These are phyloP conservation scores for Nyctibius grandis DNA, from an alignment of 2,797 vertebrate species.

Conservation along the genomic window DNA sequence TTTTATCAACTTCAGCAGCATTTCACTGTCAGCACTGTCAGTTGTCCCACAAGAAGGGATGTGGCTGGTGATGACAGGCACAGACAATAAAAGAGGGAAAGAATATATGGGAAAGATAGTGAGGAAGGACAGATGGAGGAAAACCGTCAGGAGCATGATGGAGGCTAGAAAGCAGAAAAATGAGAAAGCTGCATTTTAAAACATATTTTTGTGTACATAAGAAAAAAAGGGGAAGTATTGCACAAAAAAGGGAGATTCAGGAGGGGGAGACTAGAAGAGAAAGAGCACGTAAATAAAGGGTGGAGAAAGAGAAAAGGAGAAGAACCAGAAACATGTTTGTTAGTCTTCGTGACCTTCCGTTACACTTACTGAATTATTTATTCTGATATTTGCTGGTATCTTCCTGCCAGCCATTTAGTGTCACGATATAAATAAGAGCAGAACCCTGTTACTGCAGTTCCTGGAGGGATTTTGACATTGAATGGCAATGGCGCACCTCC, in stretches of 20 bases:
- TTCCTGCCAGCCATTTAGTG: constrained; percentile 35
- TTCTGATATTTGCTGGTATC: constrained; percentile 38
- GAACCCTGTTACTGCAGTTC: neutral
- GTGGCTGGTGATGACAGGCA: neutral
- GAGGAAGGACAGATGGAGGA: neutral
- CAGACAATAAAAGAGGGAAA: neutral
- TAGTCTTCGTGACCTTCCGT: neutral
- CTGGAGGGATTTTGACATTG: constrained; percentile 43
- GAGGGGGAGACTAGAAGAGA: neutral
- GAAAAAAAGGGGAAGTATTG: neutral
- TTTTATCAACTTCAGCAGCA: neutral
- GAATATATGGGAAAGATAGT: neutral
- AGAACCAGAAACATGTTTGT: neutral
- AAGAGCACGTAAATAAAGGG: neutral
- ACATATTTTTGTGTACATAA: neutral
- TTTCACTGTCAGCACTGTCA: neutral
- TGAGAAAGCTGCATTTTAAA: neutral
- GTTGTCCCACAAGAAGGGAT: neutral
- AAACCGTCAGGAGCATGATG: neutral
- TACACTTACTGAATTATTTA: constrained; percentile 44
- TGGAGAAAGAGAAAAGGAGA: neutral
- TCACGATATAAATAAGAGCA: constrained; percentile 35
- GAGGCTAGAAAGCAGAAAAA: neutral
- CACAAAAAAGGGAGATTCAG: neutral
- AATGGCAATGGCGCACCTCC: neutral